Conservation (phyloP, 2,113 vertebrate genomes). For the Catharus fuscescens region DNA sequence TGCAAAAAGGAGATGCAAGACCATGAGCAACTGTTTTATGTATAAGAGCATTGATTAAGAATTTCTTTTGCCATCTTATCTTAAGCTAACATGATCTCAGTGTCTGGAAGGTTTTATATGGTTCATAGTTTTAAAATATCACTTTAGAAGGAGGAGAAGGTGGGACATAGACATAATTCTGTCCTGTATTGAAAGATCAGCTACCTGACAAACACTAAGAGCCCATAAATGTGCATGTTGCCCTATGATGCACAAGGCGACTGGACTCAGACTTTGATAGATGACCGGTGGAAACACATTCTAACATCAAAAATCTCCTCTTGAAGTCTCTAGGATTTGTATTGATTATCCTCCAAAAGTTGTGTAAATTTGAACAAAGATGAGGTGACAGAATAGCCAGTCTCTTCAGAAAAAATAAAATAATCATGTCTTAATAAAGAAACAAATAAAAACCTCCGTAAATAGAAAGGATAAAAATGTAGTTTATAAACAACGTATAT, state of each 20-base stretch:
- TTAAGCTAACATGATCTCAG: constrained; percentile 6
- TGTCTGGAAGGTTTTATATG: not conserved
- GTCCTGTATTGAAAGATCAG: not conserved
- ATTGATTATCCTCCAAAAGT: not conserved
- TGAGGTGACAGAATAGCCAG: not conserved
- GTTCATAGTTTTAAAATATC: constrained; percentile 25
- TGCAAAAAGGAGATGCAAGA: not conserved
- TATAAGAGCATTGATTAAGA: not conserved
- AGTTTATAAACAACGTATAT: not conserved
- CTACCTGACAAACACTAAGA: constrained; percentile 29
- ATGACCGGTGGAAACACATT: not conserved
- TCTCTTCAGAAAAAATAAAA: not conserved
- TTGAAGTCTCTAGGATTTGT: not conserved
- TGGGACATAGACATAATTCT: constrained; percentile 10
- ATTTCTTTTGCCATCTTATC: not conserved
- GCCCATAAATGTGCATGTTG: constrained; percentile 5
- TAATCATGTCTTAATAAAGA: not conserved
- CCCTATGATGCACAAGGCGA: constrained; percentile 25
- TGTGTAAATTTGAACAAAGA: not conserved
- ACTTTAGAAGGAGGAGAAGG: not conserved
- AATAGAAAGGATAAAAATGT: not conserved
- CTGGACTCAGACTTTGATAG: not conserved
- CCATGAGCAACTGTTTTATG: not conserved
- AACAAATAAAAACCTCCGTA: not conserved
- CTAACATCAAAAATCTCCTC: not conserved